Conservation (phyloP, 2,888 invertebrate species). For the Eilema sororculum region DNA sequence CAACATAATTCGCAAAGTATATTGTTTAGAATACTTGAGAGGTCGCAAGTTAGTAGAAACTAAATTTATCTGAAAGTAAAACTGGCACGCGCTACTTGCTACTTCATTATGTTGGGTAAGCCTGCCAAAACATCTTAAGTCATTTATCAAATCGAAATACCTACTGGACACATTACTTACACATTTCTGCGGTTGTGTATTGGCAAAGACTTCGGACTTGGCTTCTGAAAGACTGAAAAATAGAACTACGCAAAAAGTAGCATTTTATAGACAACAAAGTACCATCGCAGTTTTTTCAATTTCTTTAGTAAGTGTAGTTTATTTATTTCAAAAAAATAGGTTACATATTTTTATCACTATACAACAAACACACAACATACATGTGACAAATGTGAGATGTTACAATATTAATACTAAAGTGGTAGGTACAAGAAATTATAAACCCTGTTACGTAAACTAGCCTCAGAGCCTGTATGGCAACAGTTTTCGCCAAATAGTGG, state of each 20-base stretch:
- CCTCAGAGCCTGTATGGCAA: too few relatives aligned
- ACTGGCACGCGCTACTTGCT: background rate
- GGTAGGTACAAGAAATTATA: too few relatives aligned
- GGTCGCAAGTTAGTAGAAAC: background rate
- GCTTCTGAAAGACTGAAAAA: too few relatives aligned
- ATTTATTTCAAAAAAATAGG: too few relatives aligned
- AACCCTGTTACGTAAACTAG: too few relatives aligned
- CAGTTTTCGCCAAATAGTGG: too few relatives aligned
- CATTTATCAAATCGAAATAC: background rate
- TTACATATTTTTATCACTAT: too few relatives aligned
- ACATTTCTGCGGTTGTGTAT: background rate
- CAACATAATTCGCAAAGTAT: background rate
- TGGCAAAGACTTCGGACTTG: background rate
- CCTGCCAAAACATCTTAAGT: background rate
- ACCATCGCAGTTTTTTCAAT: too few relatives aligned
- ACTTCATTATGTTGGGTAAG: background rate
- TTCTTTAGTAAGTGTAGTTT: too few relatives aligned
- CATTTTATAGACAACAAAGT: background rate
- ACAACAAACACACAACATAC: too few relatives aligned
- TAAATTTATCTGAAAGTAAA: slow-evolving; percentile 2
- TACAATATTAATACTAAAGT: too few relatives aligned
- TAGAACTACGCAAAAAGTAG: background rate
- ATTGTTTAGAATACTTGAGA: background rate
- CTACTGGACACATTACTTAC: background rate
- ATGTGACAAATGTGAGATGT: too few relatives aligned